These are phyloP conservation scores for Chaetura pelagica DNA, from an alignment of 2,113 vertebrate genomes.

Conservation along the genomic window DNA sequence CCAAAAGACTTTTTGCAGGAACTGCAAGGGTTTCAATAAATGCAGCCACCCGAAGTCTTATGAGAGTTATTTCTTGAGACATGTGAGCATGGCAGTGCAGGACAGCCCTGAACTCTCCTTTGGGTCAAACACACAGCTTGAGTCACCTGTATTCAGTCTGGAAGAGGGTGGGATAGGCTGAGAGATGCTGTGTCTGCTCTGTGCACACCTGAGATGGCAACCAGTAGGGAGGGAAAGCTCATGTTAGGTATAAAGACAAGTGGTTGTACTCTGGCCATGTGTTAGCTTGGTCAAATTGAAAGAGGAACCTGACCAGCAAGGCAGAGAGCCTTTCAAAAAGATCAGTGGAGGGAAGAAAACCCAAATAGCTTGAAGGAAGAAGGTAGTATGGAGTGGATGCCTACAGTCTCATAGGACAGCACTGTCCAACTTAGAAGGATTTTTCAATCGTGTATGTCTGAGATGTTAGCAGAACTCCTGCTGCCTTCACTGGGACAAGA, in stretches of 20 bases:
- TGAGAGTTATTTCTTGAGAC: neutral
- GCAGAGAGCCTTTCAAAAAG: neutral
- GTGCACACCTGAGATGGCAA: neutral
- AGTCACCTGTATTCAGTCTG: neutral
- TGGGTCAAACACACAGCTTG: accelerated
- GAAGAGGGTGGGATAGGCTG: neutral
- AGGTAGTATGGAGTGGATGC: too few species aligned
- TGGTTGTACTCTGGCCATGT: neutral
- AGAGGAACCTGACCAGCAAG: neutral
- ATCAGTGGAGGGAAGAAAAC: neutral
- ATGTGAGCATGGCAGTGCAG: neutral
- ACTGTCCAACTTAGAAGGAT: neutral
- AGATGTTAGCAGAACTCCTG: neutral
- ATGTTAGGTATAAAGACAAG: neutral
- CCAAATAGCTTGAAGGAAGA: neutral
- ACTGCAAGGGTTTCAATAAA: neutral
- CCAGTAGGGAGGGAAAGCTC: neutral
- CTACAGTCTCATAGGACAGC: neutral
- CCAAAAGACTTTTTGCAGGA: neutral
- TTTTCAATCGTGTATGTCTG: neutral
- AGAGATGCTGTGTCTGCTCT: neutral
- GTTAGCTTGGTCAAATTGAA: neutral
- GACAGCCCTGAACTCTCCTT: neutral
- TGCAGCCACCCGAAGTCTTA: neutral
- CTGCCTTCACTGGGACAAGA: neutral